Conservation (phyloP, 2,797 vertebrate species). For the Phrynocephalus guinanensis region DNA sequence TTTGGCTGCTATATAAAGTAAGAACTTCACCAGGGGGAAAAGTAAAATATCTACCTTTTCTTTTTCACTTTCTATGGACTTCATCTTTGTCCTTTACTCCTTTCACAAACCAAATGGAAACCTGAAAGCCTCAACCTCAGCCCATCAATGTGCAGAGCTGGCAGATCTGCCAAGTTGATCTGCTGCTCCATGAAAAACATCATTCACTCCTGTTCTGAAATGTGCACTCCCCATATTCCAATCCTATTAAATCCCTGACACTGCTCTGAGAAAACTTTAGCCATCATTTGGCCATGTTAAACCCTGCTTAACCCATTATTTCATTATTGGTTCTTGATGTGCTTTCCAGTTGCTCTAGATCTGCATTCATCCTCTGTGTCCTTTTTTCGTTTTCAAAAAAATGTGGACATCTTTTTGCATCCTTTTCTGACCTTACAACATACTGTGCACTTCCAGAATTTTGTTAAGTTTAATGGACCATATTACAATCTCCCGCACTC, state of each 20-base stretch:
- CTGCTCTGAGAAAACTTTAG: background rate
- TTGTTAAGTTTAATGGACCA: conserved; percentile 39
- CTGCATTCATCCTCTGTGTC: conserved; percentile 27
- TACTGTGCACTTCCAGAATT: background rate
- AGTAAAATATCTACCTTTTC: background rate
- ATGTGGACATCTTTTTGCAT: background rate
- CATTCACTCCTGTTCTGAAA: background rate
- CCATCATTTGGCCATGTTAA: background rate
- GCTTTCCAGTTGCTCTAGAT: background rate
- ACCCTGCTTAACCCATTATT: background rate
- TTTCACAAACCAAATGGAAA: background rate
- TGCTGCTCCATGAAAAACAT: background rate
- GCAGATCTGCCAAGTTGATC: background rate
- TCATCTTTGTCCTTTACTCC: background rate
- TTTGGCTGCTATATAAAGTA: background rate
- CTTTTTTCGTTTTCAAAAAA: conserved; percentile 15
- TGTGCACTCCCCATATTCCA: too few species aligned
- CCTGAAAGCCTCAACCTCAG: background rate
- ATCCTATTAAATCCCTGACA: too few species aligned
- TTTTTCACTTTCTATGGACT: background rate
- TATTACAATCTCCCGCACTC: background rate
- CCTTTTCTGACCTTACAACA: conserved; percentile 16
- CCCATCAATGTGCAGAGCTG: background rate
- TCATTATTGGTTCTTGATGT: background rate
- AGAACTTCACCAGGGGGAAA: background rate